Evolutionary conservation across 1,140 invertebrate genomes (phyloP).

Genomic region (Hylaeus volcanicus): DNA sequence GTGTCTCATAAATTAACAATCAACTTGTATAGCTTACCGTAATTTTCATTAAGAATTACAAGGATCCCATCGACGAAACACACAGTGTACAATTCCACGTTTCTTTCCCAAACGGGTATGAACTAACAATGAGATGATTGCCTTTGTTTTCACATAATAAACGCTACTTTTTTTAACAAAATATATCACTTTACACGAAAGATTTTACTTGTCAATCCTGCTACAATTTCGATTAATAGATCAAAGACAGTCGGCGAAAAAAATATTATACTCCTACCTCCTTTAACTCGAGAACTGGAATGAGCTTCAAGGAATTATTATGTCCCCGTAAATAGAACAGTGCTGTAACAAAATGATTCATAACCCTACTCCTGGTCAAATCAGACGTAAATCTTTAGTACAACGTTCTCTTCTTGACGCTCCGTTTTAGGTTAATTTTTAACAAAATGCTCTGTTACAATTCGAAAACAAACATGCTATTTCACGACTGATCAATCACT

Average conservation of each 20-base stretch:
- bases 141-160: background rate
- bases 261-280: background rate
- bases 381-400: background rate
- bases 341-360: constrained; percentile 14
- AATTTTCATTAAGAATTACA: background rate
- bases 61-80: background rate
- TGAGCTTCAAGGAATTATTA: constrained; percentile 18
- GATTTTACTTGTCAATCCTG: background rate
- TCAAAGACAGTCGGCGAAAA: background rate
- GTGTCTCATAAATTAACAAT: background rate
- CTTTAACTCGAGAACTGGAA: constrained; percentile 9
- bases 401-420: background rate
- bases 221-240: background rate
- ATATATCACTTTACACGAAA: background rate
- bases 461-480: background rate
- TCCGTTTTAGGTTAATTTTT: background rate
- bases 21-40: background rate
- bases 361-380: background rate
- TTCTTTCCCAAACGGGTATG: background rate
- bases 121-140: background rate
- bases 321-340: constrained; percentile 27
- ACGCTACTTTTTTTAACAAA: background rate
- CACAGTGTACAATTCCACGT: background rate
- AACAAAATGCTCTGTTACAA: background rate
- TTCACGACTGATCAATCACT: too few species aligned